These are phyloP conservation scores for Atherinomorus stipes DNA, from an alignment of 2,113 vertebrate species.

Conservation along the genomic window DNA sequence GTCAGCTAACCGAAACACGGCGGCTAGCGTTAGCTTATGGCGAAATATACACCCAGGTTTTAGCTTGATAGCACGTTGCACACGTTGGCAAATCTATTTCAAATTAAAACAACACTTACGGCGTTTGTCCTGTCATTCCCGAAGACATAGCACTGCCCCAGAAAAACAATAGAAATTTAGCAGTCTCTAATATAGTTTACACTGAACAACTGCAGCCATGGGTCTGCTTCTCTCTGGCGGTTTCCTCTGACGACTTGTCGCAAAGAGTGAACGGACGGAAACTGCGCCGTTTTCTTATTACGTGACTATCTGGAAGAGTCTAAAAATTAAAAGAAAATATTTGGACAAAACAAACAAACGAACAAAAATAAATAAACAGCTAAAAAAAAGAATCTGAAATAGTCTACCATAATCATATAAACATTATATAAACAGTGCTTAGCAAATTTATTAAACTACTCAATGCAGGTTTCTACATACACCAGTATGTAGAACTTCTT, in stretches of 20 bases:
- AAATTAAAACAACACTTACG: slow-evolving; percentile 70
- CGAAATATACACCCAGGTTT: background rate
- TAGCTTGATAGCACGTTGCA: background rate
- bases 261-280: slow-evolving; percentile 46
- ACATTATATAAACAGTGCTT: no score
- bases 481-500: no score
- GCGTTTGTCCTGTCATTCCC: slow-evolving; percentile 81
- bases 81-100: no score
- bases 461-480: no score
- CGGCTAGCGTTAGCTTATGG: slow-evolving; percentile 6
- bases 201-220: slow-evolving; percentile 50
- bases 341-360: no score
- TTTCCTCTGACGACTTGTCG: slow-evolving; percentile 61
- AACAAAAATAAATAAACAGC: no score
- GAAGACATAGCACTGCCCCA: slow-evolving; percentile 78
- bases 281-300: slow-evolving; percentile 1
- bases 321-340: no score
- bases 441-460: no score
- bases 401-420: no score
- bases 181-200: slow-evolving; percentile 1
- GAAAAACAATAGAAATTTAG: slow-evolving; percentile 18
- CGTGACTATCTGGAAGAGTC: slow-evolving; percentile 14
- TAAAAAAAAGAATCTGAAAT: no score
- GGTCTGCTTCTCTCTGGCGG: slow-evolving; percentile 19
- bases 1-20: background rate